Percentiles rank a stretch among this genome's conserved stretches.
phyloP scores from a whole-genome alignment of 2,113 vertebrate genomes.

The Acanthochromis polyacanthus region DNA sequence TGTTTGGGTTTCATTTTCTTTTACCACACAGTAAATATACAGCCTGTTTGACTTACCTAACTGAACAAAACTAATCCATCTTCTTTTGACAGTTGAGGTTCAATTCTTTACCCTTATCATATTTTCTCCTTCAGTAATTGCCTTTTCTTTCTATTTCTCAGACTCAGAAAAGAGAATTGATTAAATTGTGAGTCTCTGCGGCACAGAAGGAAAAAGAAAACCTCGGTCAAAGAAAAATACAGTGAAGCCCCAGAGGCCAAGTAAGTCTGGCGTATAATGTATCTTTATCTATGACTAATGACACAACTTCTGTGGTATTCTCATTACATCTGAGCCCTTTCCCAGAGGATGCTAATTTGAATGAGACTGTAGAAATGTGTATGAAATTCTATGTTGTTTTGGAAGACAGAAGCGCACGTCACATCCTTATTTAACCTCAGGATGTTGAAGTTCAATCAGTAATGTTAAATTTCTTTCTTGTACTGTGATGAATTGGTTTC shows the following conservation, averaged over 20 bases:
- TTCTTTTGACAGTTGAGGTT: conserved; percentile 64
- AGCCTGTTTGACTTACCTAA: conserved; percentile 54
- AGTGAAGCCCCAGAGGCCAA: conserved; percentile 59
- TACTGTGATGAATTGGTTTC: conserved; percentile 41
- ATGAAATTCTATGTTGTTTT: conserved; percentile 16
- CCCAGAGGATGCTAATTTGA: conserved; percentile 55
- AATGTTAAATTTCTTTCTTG: conserved; percentile 35
- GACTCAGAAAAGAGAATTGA: conserved; percentile 67
- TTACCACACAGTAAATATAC: conserved; percentile 56
- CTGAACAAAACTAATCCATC: conserved; percentile 68
- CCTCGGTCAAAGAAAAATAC: conserved; percentile 58
- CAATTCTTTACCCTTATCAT: conserved; percentile 68
- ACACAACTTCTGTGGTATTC: conserved; percentile 59
- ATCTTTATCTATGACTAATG: conserved; percentile 76
- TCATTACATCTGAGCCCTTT: conserved; percentile 60
- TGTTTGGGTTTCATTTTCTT: conserved; percentile 61
- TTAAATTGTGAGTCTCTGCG: conserved; percentile 69
- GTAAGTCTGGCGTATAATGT: conserved; percentile 65
- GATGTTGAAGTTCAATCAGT: conserved; percentile 43
- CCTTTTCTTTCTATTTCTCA: conserved; percentile 71
- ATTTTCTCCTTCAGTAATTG: conserved; percentile 75
- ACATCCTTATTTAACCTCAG: conserved; percentile 31
- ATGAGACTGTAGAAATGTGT: conserved; percentile 31
- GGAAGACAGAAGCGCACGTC: conserved; percentile 26
- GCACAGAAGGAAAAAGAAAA: conserved; percentile 31